A percentile compares a stretch with the other conserved stretches of the same genome.
phyloP scores from a whole-genome alignment of 2,113 vertebrate species.

The Fulmarus glacialis region DNA sequence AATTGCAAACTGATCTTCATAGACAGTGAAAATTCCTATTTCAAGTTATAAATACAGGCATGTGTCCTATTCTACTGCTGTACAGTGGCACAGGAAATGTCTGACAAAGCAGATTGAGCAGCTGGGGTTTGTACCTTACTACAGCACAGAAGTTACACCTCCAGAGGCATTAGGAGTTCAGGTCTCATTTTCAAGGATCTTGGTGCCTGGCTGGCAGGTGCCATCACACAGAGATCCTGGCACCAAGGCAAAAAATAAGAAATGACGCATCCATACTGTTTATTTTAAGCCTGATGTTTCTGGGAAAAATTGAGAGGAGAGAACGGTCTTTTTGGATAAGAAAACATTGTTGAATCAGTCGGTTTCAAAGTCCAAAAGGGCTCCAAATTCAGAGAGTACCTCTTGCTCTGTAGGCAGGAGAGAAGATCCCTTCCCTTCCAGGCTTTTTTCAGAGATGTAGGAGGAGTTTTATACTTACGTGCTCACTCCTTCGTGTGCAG shows the following conservation, averaged over 20 bases:
- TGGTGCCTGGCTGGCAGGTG: background rate
- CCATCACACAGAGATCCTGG: background rate
- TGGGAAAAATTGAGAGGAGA: background rate
- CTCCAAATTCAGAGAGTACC: background rate
- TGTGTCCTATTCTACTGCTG: background rate
- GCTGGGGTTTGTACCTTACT: background rate
- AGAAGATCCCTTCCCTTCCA: background rate
- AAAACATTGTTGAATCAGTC: rapidly evolving
- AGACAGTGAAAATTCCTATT: background rate
- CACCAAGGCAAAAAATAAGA: background rate
- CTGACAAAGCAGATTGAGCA: background rate
- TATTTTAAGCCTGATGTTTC: background rate
- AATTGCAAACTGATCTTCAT: background rate
- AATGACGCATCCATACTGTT: background rate
- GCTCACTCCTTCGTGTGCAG: background rate
- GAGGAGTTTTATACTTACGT: background rate
- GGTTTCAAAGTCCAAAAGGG: background rate
- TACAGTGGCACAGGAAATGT: background rate
- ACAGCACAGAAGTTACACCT: background rate
- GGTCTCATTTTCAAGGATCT: background rate
- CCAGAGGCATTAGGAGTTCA: background rate
- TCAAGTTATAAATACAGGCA: background rate
- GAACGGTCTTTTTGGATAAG: background rate
- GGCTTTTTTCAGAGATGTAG: background rate
- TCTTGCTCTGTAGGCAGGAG: background rate